A percentile compares a stretch with the other conserved stretches of the same genome.
Evolutionary conservation across 1,140 invertebrate genomes (phyloP).

Genomic region (Cyclargus thomasi): DNA sequence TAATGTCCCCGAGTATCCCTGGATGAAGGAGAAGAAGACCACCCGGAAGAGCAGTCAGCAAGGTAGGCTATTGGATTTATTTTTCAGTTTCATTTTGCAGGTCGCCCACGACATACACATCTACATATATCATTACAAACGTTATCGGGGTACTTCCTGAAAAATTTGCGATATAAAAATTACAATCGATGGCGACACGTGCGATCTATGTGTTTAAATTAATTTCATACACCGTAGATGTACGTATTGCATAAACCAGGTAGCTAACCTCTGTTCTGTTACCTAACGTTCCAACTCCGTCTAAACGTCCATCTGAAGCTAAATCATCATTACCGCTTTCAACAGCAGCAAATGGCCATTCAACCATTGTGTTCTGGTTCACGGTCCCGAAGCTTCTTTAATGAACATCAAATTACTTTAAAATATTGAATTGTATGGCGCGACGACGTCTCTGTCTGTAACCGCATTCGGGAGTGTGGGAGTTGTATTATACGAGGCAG

Average conservation of each 20-base stretch:
- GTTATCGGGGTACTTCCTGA: not conserved
- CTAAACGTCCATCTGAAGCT: conserved; percentile 63
- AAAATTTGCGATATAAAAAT: not conserved
- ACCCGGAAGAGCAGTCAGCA: conserved; percentile 92
- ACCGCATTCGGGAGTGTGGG: conserved; percentile 42
- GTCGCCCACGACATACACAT: not conserved
- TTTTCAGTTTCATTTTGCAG: conserved; percentile 7
- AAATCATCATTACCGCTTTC: conserved; percentile 68
- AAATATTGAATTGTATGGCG: conserved; percentile 72
- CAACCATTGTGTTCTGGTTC: conserved; percentile 73
- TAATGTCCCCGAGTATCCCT: conserved; percentile 93
- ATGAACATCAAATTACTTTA: conserved; percentile 73
- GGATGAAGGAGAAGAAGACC: conserved; percentile 99
- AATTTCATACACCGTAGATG: not conserved
- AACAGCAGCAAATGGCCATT: conserved; percentile 70
- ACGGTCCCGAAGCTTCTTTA: conserved; percentile 71
- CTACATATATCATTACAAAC: too few relatives aligned
- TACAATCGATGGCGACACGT: not conserved
- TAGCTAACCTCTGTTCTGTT: conserved; percentile 6
- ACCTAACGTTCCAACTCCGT: conserved; percentile 15
- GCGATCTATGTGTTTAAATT: not conserved
- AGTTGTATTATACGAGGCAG: conserved; percentile 54
- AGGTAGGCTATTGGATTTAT: conserved; percentile 79
- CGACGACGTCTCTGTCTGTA: conserved; percentile 65
- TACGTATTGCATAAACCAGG: conserved; percentile 9